Evolutionary conservation across 2,888 invertebrate species (phyloP).

Genomic region (Heteropelma amictum): DNA sequence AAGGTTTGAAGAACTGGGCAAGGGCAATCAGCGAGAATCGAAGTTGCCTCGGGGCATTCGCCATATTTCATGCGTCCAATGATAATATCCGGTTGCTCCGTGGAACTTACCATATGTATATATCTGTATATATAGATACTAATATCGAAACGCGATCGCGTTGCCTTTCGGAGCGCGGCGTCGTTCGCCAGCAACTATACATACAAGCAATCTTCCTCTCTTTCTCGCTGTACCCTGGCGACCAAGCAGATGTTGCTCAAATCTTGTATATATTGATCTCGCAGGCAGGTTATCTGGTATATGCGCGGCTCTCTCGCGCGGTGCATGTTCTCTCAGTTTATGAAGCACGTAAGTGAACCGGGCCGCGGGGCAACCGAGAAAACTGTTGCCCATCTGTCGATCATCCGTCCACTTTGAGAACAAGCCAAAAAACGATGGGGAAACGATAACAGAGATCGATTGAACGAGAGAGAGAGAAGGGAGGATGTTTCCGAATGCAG

Average conservation of each 20-base stretch:
- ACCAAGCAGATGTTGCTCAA: conserved; percentile 59
- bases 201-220: not conserved
- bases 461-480: conserved; percentile 1
- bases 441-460: not conserved
- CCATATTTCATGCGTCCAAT: conserved; percentile 61
- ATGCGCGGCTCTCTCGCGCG: not conserved
- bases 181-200: not conserved
- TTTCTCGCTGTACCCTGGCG: conserved; percentile 5
- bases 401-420: conserved; percentile 55
- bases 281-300: conserved; percentile 39
- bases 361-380: conserved; percentile 54
- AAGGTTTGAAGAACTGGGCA: conserved; percentile 45
- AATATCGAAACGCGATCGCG: conserved; percentile 57
- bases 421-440: conserved; percentile 15
- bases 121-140: conserved; percentile 6
- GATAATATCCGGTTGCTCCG: conserved; percentile 62
- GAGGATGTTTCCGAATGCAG: not conserved
- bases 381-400: conserved; percentile 61
- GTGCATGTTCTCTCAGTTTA: conserved; percentile 34
- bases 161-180: conserved; percentile 35
- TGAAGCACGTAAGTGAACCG: conserved; percentile 34
- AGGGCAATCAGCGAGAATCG: conserved; percentile 59
- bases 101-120: conserved; percentile 3
- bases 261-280: conserved; percentile 41
- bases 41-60: conserved; percentile 57